Evolutionary conservation across 2,113 vertebrate species (phyloP).

Genomic region (Brachypodius melanocephalos): DNA sequence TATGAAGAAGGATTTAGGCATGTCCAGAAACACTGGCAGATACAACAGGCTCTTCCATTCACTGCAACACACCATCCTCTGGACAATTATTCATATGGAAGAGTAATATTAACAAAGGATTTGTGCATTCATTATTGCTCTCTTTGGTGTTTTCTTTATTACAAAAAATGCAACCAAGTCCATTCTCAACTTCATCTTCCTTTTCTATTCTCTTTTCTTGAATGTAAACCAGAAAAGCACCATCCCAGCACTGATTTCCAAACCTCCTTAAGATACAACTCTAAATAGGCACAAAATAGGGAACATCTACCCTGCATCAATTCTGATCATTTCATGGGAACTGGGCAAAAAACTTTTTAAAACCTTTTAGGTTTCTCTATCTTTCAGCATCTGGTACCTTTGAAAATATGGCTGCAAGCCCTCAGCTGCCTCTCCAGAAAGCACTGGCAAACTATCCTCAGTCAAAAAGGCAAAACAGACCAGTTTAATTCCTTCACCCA

Average conservation of each 20-base stretch:
- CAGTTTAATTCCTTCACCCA: background rate
- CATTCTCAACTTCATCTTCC: background rate
- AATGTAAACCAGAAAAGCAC: background rate
- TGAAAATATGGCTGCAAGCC: background rate
- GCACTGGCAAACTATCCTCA: background rate
- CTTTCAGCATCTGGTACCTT: background rate
- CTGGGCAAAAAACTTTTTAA: background rate
- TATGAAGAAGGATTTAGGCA: background rate
- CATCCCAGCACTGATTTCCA: background rate
- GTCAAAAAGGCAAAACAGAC: constrained; percentile 3
- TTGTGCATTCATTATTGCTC: background rate
- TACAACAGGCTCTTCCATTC: background rate
- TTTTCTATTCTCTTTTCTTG: background rate
- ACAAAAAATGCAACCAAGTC: background rate
- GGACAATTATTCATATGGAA: background rate
- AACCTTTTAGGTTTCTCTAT: background rate
- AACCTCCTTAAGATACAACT: background rate
- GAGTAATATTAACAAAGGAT: background rate
- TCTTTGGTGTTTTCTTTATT: background rate
- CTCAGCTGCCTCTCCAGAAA: constrained; percentile 2
- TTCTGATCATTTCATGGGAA: background rate
- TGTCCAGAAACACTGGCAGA: background rate
- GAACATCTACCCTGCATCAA: background rate
- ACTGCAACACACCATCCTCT: background rate
- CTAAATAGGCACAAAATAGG: background rate